These are phyloP conservation scores for Bubo scandiacus DNA, from an alignment of 2,113 vertebrate genomes.

Conservation along the genomic window DNA sequence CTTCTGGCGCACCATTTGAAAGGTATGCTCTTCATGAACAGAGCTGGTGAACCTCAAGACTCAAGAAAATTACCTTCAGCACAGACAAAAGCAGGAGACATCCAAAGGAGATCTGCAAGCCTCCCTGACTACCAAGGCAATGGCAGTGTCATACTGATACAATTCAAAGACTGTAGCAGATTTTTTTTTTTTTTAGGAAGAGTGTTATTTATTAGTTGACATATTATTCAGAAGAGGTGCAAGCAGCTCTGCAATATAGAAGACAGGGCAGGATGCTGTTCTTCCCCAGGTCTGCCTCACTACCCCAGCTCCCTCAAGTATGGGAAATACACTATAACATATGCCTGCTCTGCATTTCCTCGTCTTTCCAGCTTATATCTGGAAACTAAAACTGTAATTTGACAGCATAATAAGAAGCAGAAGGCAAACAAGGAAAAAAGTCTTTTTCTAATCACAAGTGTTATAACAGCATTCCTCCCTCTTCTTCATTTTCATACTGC, in stretches of 20 bases:
- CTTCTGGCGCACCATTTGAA: neutral
- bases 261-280: neutral
- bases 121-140: neutral
- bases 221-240: neutral
- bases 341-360: neutral
- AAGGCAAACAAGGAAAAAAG: neutral
- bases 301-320: neutral
- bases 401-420: neutral
- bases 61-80: neutral
- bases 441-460: neutral
- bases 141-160: neutral
- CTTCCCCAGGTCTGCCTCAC: neutral
- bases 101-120: neutral
- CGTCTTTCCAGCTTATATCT: neutral
- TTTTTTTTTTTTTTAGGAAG: neutral
- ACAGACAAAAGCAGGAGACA: neutral
- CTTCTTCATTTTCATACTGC: neutral
- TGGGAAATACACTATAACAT: neutral
- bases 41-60: neutral
- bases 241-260: neutral
- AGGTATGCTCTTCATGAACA: neutral
- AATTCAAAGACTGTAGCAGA: neutral
- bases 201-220: neutral
- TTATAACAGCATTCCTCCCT: neutral
- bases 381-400: neutral